A percentile compares a stretch with the other conserved stretches of the same genome.
These are phyloP conservation scores for Silurus lanzhouensis DNA, from an alignment of 2,797 vertebrate genomes.

Conservation along the genomic window DNA sequence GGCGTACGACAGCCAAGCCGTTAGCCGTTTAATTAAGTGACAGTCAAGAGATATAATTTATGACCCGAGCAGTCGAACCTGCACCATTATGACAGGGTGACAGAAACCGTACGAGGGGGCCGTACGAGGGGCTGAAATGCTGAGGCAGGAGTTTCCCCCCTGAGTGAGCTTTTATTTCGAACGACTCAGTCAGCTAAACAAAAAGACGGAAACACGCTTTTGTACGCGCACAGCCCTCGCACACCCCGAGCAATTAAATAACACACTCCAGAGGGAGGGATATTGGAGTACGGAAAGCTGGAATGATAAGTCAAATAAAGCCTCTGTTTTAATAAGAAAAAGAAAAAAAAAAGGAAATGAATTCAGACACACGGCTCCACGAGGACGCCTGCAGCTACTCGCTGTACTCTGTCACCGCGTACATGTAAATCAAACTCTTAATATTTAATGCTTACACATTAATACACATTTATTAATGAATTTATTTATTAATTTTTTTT, in stretches of 20 bases:
- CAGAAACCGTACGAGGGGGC: conserved; percentile 41
- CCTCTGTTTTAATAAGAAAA: not conserved
- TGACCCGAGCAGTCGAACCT: conserved; percentile 54
- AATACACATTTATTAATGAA: not conserved
- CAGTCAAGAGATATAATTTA: conserved; percentile 61
- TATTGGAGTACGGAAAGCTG: conserved; percentile 11
- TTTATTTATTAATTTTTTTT: not conserved
- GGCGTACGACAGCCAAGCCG: conserved; percentile 50
- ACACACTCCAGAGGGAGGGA: conserved; percentile 6
- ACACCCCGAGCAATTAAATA: conserved; percentile 38
- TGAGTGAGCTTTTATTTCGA: conserved; percentile 38
- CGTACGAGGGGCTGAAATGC: conserved; percentile 37
- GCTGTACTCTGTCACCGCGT: not conserved
- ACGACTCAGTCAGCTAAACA: conserved; percentile 52
- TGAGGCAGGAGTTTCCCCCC: conserved; percentile 54
- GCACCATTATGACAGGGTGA: conserved; percentile 39
- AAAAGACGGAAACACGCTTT: conserved; percentile 30
- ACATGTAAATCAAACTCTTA: not conserved
- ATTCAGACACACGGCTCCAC: not conserved
- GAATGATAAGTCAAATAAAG: not conserved
- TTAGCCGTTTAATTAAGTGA: conserved; percentile 61
- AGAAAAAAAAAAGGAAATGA: not conserved
- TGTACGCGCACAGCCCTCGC: conserved; percentile 3
- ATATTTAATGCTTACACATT: not conserved
- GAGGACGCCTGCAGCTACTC: not conserved